Percentiles rank a stretch among this genome's conserved stretches.
phyloP scores from a whole-genome alignment of 2,113 vertebrate species.

The Micronycteris hirsuta region DNA sequence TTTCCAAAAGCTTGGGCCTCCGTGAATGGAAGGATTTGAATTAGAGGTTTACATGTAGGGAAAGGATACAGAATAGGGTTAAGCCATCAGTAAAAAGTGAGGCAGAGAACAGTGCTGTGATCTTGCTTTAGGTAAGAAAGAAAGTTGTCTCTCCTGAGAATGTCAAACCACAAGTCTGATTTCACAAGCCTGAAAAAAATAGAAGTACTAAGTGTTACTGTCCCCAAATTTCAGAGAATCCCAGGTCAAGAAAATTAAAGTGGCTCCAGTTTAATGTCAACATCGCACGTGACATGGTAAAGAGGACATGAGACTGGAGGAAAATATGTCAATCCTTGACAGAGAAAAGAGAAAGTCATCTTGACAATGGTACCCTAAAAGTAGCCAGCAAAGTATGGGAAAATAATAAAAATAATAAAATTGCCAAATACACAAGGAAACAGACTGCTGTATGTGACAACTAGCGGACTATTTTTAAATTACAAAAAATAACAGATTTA shows the following conservation, averaged over 20 bases:
- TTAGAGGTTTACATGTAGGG: not conserved
- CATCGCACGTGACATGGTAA: too few species aligned
- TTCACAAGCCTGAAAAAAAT: not conserved
- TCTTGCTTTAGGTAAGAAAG: not conserved
- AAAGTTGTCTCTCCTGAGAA: not conserved
- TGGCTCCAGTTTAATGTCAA: not conserved
- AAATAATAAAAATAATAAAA: not conserved
- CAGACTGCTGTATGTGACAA: not conserved
- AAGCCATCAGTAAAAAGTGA: not conserved
- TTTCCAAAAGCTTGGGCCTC: too few species aligned
- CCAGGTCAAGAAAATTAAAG: not conserved
- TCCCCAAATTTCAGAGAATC: not conserved
- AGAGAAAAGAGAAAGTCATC: not conserved
- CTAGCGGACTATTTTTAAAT: not conserved
- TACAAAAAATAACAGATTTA: not conserved
- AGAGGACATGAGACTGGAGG: not conserved
- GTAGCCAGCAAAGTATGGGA: not conserved
- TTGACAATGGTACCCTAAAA: not conserved
- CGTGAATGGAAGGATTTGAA: not conserved
- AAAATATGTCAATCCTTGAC: not conserved
- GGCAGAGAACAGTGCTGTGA: not conserved
- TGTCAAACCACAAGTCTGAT: not conserved
- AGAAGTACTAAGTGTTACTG: not conserved
- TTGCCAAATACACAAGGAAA: not conserved
- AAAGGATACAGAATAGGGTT: not conserved